A percentile compares a stretch with the other conserved stretches of the same genome.
These are phyloP conservation scores for Amia ocellicauda DNA, from an alignment of 2,113 vertebrate genomes.

Conservation along the genomic window DNA sequence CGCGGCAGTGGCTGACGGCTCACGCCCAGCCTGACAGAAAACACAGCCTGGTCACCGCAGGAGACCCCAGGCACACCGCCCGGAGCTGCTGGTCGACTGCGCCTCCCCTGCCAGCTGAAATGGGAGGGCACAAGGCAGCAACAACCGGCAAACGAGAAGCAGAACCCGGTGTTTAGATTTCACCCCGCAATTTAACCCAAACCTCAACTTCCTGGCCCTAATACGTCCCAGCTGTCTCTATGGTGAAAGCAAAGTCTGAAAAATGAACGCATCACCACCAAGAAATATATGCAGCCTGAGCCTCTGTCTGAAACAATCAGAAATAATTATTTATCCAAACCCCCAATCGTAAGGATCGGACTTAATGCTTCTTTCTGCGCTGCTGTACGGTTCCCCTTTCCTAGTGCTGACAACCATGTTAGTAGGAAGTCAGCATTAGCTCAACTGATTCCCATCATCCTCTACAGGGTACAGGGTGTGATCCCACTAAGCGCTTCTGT, in stretches of 20 bases:
- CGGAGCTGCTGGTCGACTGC: not conserved
- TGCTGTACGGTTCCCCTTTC: not conserved
- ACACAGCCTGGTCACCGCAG: slow-evolving; percentile 13
- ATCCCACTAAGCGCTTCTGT: no score
- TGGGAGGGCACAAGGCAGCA: not conserved
- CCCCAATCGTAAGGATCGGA: slow-evolving; percentile 8
- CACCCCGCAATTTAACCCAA: slow-evolving; percentile 19
- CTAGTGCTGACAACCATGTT: slow-evolving; percentile 19
- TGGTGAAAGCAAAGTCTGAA: slow-evolving; percentile 10
- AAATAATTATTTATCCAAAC: slow-evolving; percentile 5
- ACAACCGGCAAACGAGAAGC: not conserved
- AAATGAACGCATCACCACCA: not conserved
- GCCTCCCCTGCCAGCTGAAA: slow-evolving; percentile 13
- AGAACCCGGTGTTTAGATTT: not conserved
- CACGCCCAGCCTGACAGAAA: slow-evolving; percentile 16
- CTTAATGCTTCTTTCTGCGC: no score
- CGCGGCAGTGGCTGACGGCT: not conserved
- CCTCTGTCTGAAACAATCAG: slow-evolving; percentile 6
- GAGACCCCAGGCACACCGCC: not conserved
- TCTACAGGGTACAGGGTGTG: not conserved
- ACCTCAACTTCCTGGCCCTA: slow-evolving; percentile 35
- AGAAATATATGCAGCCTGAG: not conserved
- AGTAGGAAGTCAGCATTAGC: not conserved
- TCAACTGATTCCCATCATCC: slow-evolving; percentile 21
- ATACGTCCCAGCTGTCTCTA: slow-evolving; percentile 31